Base-by-base conservation (phyloP, 2,113 vertebrate genomes). In the Scatophagus argus region DNA sequence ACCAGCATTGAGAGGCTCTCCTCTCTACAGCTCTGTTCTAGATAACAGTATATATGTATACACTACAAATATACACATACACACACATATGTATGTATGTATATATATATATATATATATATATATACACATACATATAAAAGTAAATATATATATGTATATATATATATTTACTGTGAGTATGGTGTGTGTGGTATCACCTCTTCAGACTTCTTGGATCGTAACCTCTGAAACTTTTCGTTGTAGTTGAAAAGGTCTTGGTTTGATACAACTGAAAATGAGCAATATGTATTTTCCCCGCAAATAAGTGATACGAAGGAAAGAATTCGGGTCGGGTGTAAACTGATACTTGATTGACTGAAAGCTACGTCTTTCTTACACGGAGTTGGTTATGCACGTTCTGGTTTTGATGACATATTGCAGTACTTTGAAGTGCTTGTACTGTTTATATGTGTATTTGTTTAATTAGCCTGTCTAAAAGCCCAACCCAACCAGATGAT, bases 331-430 rank as follows among this genome's bases (percentile, higher is more conserved):
- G 82, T 86, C 38, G 71, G 83, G 80, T 69, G 66, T 81, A 73
- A 89, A 83, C 80, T 75, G 78, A 90, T 92, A 90, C 86, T 91
- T 93, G 86, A 93, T 84, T 49, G 86, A 87, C 65, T 23, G 74
- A 80, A 89, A 86, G 88, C 85, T 56, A 12, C n/a, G 69, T 66
- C 67, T 79, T 87, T 86, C 80, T 74, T 34, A 41, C 29, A 94
- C 89, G 94, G 96, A 95, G 95, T 95, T 82, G 58, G 87, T 87
- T 94, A 94, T 94, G 93, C 93, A 94, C 88, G 82, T 92, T 89
- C 64, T 90, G 87, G 83, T 89, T 91, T 91, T 46, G 65, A 65
- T 56, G 77, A 84, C 86, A 86, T 75, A 78, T 76, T 76, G 29
- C 85, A 88, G 90, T 88, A 88, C 88, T 70, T 69, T 81, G 60